Conservation (phyloP, 1,140 invertebrate genomes). For the Vanessa tameamea region DNA sequence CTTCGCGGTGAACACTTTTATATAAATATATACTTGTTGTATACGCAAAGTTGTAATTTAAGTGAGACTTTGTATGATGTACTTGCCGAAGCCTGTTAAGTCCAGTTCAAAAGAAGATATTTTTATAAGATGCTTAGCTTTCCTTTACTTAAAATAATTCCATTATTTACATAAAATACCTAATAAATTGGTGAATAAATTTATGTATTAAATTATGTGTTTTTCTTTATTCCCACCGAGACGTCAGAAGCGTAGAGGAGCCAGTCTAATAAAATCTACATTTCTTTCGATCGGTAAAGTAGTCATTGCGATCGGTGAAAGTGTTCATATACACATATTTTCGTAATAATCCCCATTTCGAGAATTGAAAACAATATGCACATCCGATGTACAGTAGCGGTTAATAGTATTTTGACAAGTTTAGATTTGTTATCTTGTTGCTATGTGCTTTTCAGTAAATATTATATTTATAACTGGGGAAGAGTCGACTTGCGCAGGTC, state of each 20-base stretch:
- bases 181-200: slow-evolving; percentile 72
- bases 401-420: no score
- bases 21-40: slow-evolving; percentile 51
- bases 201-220: slow-evolving; percentile 54
- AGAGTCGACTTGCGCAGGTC: no score
- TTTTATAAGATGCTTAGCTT: slow-evolving; percentile 80
- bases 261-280: no score
- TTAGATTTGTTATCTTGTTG: no score
- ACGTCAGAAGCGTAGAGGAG: neutral
- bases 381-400: no score
- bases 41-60: slow-evolving; percentile 46
- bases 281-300: no score
- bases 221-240: slow-evolving; percentile 11
- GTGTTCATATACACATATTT: no score
- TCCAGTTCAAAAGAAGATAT: slow-evolving; percentile 72
- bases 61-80: slow-evolving; percentile 44
- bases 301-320: no score
- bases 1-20: slow-evolving; percentile 42
- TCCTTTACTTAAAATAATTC: slow-evolving; percentile 73
- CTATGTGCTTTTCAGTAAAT: no score
- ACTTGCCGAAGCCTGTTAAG: slow-evolving; percentile 65
- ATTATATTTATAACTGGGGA: no score
- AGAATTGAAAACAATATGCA: no score
- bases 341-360: no score
- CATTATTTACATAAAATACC: slow-evolving; percentile 74